Evolutionary conservation across 2,888 invertebrate genomes (phyloP).

Genomic region (Gymnoscelis rufifasciata): DNA sequence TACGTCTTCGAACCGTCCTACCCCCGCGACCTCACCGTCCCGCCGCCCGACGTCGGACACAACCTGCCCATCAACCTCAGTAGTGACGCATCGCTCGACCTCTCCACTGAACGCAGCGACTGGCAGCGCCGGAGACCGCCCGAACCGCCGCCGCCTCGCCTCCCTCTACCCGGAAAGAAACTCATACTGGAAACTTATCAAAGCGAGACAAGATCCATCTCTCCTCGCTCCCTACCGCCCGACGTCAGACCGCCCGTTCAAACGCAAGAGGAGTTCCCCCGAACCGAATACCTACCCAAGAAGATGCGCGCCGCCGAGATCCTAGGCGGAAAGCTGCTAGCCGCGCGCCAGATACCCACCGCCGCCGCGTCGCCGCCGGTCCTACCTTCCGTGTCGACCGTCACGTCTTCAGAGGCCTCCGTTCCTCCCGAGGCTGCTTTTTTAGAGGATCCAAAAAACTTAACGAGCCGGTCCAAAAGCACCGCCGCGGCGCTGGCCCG

Average conservation of each 20-base stretch:
- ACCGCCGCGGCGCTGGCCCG: conserved; percentile 79
- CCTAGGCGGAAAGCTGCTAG: conserved; percentile 64
- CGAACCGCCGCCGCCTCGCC: conserved; percentile 53
- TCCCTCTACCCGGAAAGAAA: conserved; percentile 71
- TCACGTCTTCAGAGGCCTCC: conserved; percentile 37
- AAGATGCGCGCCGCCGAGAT: conserved; percentile 76
- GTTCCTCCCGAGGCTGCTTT: conserved; percentile 63
- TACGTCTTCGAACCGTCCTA: conserved; percentile 53
- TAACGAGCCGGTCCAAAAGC: conserved; percentile 77
- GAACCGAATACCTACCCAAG: conserved; percentile 69
- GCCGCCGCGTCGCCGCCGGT: conserved; percentile 36
- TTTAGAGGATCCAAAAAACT: conserved; percentile 79
- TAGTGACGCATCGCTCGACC: conserved; percentile 68
- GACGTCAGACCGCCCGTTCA: conserved; percentile 30
- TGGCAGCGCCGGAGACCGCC: conserved; percentile 66
- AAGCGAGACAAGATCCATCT: conserved; percentile 57
- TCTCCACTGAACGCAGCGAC: conserved; percentile 61
- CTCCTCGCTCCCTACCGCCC: conserved; percentile 45
- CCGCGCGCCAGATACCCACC: conserved; percentile 44
- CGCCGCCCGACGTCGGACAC: conserved; percentile 52
- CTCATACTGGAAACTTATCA: conserved; percentile 73
- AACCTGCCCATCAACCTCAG: conserved; percentile 74
- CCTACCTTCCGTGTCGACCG: conserved; percentile 34
- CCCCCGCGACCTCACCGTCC: conserved; percentile 55
- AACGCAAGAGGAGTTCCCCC: conserved; percentile 54